Base-by-base conservation (phyloP, 2,888 invertebrate genomes). In the Acanthosepion lycidas region DNA sequence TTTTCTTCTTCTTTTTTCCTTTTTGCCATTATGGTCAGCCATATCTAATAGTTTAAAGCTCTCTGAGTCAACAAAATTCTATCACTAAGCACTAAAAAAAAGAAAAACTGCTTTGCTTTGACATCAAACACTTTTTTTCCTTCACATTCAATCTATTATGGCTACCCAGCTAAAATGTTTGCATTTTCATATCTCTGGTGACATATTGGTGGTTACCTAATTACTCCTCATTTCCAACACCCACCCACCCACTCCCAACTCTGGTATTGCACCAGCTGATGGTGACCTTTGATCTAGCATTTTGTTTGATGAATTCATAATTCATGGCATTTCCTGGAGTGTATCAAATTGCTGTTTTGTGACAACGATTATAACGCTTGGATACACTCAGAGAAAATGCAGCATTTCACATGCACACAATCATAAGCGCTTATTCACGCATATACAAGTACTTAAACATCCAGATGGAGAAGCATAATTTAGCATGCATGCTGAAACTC, bases 251-350 rank as follows among this genome's bases (percentile, higher is more conserved):
- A 20, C 20, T 59, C 23, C 59, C 6, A 42, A 64, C 64, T 28
- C 55, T 18, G 64, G 64, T 26, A 3, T 9, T 64, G 26, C 20
- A 20, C 64, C 28, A 64, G 78, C n/a, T 78, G 78, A 78, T 9
- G n/a, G n/a, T 78, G 78, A 78, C 78, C n/a, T 78, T 78, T 78
- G 78, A 78, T 78, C 78, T 28, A 12, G 78, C 78, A n/a, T 78
- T 78, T 78, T 78, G 78, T 78, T 78, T 78, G 78, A n/a, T 78
- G 78, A 78, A n/a, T 78, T 78, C 28, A 78, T 78, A 78, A 78
- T n/a, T 78, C n/a, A 3, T n/a, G 78, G n/a, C 78, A 78, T n/a
- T 78, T 78, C 78, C 78, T n/a, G n/a, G 78, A 78, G 28, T 15
- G n/a, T n/a, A 78, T 78, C 78, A 78, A 78, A 78, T 78, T 78